phyloP scores from a whole-genome alignment of 2,888 invertebrate species.

The Erpobdella octoculata region DNA sequence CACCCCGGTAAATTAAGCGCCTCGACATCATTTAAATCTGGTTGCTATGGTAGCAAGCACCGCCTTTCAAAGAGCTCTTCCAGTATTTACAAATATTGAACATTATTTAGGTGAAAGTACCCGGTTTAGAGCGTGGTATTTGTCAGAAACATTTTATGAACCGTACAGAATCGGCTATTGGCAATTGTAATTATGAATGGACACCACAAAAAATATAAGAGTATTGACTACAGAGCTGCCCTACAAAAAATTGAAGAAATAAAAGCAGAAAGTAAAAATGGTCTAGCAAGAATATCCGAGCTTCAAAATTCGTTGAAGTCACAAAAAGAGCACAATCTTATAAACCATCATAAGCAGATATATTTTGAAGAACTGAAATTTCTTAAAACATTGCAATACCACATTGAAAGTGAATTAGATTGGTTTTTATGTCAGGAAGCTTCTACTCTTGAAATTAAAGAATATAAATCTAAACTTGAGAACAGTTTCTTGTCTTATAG shows the following conservation, averaged over 20 bases:
- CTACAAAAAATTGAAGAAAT: background rate
- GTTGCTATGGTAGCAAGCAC: background rate
- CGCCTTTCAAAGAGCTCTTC: background rate
- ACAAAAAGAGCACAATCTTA: constrained; percentile 45
- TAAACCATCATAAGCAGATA: constrained; percentile 47
- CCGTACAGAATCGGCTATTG: background rate
- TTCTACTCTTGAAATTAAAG: constrained; percentile 44
- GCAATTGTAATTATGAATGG: background rate
- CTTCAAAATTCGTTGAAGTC: constrained; percentile 45
- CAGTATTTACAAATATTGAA: too few relatives aligned
- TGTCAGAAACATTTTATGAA: too few relatives aligned
- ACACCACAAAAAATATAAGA: constrained; percentile 11
- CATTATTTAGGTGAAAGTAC: too few relatives aligned
- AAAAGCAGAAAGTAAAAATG: background rate
- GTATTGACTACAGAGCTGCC: constrained; percentile 10
- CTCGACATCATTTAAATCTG: background rate
- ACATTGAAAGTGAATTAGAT: constrained; percentile 39
- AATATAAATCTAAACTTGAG: constrained; percentile 40
- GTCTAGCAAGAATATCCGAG: constrained; percentile 40
- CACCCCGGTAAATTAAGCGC: background rate
- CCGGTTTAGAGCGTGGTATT: too few relatives aligned
- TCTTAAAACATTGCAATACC: constrained; percentile 42
- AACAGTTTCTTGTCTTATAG: constrained; percentile 39
- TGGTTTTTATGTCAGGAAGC: constrained; percentile 16
- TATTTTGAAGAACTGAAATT: constrained; percentile 49